Evolutionary conservation across 2,797 vertebrate genomes (phyloP).

Genomic region (Mormyrus proboscirostris): DNA sequence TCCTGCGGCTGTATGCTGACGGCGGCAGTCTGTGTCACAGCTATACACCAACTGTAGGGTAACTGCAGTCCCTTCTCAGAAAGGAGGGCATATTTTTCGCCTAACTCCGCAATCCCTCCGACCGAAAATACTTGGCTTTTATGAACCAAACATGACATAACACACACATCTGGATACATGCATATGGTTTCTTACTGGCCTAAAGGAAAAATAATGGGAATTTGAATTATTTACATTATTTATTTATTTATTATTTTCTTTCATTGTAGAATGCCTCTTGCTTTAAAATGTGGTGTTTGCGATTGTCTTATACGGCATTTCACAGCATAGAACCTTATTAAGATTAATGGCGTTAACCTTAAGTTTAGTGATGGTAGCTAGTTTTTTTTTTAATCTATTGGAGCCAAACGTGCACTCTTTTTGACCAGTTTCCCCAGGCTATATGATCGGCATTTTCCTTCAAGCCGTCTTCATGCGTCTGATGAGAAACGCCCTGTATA

Average conservation of each 20-base stretch:
- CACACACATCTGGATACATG: neutral
- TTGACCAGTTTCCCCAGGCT: neutral
- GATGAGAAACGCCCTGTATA: neutral
- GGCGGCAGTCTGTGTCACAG: neutral
- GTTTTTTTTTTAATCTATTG: neutral
- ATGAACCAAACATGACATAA: neutral
- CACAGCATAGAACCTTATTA: neutral
- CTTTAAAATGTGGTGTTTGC: neutral
- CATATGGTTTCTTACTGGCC: neutral
- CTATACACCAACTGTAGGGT: neutral
- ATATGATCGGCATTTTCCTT: neutral
- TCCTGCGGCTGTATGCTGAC: neutral
- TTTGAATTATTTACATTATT: neutral
- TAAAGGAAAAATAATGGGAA: neutral
- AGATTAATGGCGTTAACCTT: neutral
- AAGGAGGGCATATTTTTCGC: neutral
- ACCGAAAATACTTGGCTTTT: neutral
- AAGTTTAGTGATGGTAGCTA: neutral
- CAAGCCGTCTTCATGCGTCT: neutral
- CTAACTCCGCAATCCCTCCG: neutral
- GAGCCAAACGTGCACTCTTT: neutral
- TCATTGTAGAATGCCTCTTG: neutral
- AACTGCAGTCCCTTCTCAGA: neutral
- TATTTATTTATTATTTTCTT: neutral
- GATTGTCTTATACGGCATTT: neutral